Conservation (phyloP, 2,888 invertebrate genomes). For the Acleris cristana region DNA sequence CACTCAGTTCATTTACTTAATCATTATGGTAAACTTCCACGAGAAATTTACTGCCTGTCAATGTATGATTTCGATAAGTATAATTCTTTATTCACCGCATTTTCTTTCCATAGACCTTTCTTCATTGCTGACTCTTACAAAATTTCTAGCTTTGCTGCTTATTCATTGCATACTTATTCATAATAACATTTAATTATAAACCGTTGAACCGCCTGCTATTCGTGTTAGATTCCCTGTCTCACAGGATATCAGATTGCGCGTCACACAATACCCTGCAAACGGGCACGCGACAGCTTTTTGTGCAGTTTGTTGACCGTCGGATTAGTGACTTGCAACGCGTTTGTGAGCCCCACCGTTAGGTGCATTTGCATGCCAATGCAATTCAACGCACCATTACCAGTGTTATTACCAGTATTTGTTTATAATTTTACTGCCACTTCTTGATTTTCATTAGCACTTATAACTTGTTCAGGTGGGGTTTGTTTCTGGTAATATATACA, state of each 20-base stretch:
- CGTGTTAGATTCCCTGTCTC: background rate
- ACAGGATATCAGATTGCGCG: slow-evolving; percentile 12
- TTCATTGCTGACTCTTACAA: too few relatives aligned
- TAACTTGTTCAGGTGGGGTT: too few relatives aligned
- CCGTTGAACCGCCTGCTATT: background rate
- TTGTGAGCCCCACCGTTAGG: background rate
- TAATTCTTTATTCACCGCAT: too few relatives aligned
- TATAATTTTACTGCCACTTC: too few relatives aligned
- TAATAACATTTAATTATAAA: too few relatives aligned
- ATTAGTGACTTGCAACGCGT: slow-evolving; percentile 4
- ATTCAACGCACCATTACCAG: background rate
- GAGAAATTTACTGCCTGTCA: too few relatives aligned
- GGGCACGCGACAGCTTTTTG: slow-evolving; percentile 11
- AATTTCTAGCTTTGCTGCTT: too few relatives aligned
- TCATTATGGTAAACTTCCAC: background rate
- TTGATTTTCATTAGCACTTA: too few relatives aligned
- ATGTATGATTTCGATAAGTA: too few relatives aligned
- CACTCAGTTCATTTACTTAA: background rate
- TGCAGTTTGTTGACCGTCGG: slow-evolving; percentile 22
- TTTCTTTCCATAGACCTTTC: too few relatives aligned
- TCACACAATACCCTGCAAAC: slow-evolving; percentile 15
- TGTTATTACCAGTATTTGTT: background rate
- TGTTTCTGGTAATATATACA: too few relatives aligned
- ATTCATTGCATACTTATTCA: too few relatives aligned
- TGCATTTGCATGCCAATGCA: background rate